Conservation (phyloP, 2,888 invertebrate species). For the Chironomus tentans region DNA sequence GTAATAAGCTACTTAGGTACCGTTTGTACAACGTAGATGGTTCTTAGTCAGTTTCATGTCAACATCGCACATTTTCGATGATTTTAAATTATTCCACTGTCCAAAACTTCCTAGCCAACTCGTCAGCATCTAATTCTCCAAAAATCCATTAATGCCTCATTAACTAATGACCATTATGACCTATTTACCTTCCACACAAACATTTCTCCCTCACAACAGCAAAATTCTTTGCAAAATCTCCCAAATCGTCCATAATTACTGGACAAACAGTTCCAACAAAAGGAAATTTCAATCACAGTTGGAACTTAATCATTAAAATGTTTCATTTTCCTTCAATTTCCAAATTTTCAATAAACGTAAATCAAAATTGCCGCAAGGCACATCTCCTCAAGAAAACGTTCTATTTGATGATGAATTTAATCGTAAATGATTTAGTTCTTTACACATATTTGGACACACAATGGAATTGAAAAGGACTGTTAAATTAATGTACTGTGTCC, state of each 20-base stretch:
- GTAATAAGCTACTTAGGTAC: no score
- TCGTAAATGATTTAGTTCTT: slow-evolving; percentile 21
- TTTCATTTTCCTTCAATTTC: not conserved
- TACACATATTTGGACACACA: slow-evolving; percentile 21
- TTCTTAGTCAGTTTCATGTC: no score
- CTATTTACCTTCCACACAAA: no score
- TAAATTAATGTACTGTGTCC: slow-evolving; percentile 27
- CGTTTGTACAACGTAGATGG: no score
- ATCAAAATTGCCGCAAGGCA: not conserved
- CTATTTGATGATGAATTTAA: slow-evolving; percentile 8
- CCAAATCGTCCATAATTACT: not conserved
- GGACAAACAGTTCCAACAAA: not conserved
- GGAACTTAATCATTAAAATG: slow-evolving; percentile 1
- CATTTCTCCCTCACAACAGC: no score
- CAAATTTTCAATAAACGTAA: not conserved
- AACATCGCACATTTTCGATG: no score
- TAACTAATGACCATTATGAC: no score
- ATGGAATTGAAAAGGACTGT: not conserved
- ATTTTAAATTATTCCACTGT: no score
- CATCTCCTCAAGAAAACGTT: not conserved
- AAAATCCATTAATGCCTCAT: no score
- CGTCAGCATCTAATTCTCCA: no score
- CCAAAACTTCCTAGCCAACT: no score
- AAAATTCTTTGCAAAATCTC: no score
- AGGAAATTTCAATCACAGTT: not conserved